phyloP scores from a whole-genome alignment of 2,797 vertebrate genomes.

The Enteromius anoplus region DNA sequence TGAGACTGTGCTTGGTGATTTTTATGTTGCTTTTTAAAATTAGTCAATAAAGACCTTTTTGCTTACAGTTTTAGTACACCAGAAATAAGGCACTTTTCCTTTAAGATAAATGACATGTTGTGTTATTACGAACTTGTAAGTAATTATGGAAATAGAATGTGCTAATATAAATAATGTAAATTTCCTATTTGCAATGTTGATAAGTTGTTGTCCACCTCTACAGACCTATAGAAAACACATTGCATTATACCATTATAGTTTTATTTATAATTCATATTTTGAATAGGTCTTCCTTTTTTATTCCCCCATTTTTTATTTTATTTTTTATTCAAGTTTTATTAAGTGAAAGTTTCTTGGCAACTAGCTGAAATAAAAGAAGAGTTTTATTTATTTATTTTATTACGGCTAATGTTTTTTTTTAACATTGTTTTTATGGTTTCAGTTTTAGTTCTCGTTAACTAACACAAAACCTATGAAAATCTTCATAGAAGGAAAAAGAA shows the following conservation, averaged over 20 bases:
- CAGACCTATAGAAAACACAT: neutral
- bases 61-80: neutral
- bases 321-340: neutral
- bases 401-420: no score
- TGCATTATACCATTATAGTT: neutral
- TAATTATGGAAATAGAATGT: neutral
- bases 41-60: neutral
- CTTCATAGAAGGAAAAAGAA: neutral
- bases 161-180: constrained; percentile 12
- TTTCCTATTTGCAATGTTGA: constrained; percentile 3
- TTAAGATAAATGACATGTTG: neutral
- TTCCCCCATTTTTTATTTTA: neutral
- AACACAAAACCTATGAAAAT: neutral
- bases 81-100: neutral
- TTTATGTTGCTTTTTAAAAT: neutral
- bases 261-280: neutral
- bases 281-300: neutral
- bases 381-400: neutral
- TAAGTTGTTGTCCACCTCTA: neutral
- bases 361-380: no score
- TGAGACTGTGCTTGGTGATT: neutral
- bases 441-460: no score
- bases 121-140: neutral
- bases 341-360: neutral
- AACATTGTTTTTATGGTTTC: no score